Evolutionary conservation across 1,140 invertebrate genomes (phyloP), one percentile per base, ranked within the genome.

Genomic region (Campoletis sonorensis): DNA sequence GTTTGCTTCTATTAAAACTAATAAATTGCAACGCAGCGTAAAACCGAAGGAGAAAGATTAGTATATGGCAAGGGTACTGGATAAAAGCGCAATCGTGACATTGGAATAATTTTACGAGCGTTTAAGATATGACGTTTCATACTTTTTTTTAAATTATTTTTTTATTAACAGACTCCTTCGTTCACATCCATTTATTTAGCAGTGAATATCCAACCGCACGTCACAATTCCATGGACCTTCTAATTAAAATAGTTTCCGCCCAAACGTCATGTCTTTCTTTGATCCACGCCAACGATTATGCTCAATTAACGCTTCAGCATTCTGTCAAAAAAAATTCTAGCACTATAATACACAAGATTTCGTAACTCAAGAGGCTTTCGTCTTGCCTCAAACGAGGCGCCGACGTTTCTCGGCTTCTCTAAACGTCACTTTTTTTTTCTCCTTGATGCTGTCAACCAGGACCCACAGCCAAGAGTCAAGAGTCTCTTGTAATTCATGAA

Each of bases 1-100:
- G 86, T 87, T 90, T 86, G 84, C 83, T 89, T 90, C 88, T 89
- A 89, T 89, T 89, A 90, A 90, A 90, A 88, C 87, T 90, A 89
- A 90, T 90, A 90, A 89, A 90, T 89, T 87, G 82, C 61, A 73
- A 49, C 71, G 71, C 71, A 79, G 26, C 64, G 78, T 26, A 75
- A 81, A 33, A 40, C 33, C 54, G 73, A 67, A 45, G 13, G 30
- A n/a, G 64, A 45, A 40, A 78, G 64, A 78, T 58, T 61, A 67
- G 37, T 7, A n/a, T 27, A 64, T 78, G 33, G 21, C 10, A 16
- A 18, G 33, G 3, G 21, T 16, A 54, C 51, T 23, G 18, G 21
- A 23, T 58, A 21, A 21, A 23, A 21, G 54, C 16, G 11, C 40
- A 11, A 58, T 58, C 30, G 30, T 45, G 40, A 13, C 8, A 13